phyloP scores from a whole-genome alignment of 2,113 vertebrate species.

The Addax nasomaculatus region DNA sequence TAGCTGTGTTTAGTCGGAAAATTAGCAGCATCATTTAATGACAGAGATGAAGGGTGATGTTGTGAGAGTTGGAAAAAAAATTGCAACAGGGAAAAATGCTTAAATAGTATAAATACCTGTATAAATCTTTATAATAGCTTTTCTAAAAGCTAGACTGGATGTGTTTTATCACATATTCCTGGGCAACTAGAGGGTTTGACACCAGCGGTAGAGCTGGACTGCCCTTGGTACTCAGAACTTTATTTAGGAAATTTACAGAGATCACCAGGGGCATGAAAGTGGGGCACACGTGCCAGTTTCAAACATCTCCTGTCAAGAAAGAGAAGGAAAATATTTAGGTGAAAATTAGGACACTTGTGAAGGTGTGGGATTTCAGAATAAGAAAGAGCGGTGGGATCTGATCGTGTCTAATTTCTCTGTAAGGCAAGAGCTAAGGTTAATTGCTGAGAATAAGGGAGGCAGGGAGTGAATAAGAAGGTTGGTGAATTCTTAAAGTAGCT shows the following conservation, averaged over 20 bases:
- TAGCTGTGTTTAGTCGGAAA: background rate
- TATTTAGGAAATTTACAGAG: background rate
- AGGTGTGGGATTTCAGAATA: background rate
- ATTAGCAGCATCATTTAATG: background rate
- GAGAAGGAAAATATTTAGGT: background rate
- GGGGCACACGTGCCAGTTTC: background rate
- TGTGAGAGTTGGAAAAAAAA: background rate
- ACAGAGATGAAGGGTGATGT: background rate
- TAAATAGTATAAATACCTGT: background rate
- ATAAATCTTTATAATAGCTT: constrained; percentile 27
- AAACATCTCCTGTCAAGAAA: background rate
- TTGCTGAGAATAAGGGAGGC: background rate
- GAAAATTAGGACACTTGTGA: constrained; percentile 25
- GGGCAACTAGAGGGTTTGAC: background rate
- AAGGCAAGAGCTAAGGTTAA: background rate
- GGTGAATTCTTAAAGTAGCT: background rate
- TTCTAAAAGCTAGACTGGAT: background rate
- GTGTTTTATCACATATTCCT: background rate
- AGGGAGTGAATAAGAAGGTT: background rate
- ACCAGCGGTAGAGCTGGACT: background rate
- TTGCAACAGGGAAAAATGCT: background rate
- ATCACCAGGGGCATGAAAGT: background rate
- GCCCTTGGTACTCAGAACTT: background rate
- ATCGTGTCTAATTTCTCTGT: background rate
- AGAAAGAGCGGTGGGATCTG: background rate